Evolutionary conservation across 2,888 invertebrate genomes (phyloP).

Genomic region (Darwinula stevensoni): DNA sequence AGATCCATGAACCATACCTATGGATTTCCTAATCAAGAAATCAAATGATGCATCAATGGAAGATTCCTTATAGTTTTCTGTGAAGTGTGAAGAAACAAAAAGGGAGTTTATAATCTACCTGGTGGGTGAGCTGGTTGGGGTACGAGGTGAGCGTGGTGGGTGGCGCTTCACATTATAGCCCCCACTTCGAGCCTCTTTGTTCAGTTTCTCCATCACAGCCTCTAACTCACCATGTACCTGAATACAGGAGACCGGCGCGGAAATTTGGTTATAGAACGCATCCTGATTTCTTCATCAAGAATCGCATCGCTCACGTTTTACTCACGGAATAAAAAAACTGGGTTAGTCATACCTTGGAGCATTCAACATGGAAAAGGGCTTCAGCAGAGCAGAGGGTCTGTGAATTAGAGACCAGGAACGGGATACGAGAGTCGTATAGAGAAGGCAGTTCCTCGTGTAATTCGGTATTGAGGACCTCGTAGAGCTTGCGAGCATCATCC

Average conservation of each 20-base stretch:
- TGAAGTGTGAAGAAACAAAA: too few species aligned
- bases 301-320: too few species aligned
- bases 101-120: too few species aligned
- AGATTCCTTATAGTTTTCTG: too few species aligned
- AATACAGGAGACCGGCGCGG: too few species aligned
- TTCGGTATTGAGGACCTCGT: slow-evolving; percentile 82
- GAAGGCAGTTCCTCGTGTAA: slow-evolving; percentile 84
- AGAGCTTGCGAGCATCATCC: slow-evolving; percentile 77
- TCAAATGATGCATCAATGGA: too few species aligned
- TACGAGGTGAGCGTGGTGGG: not conserved
- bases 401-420: slow-evolving; percentile 77
- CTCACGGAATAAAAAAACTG: too few species aligned
- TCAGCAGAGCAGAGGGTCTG: slow-evolving; percentile 79
- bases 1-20: too few species aligned
- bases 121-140: not conserved
- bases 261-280: too few species aligned
- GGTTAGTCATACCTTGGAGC: slow-evolving; percentile 65
- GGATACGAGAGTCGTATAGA: slow-evolving; percentile 68
- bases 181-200: not conserved
- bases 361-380: slow-evolving; percentile 74
- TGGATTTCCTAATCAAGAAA: too few species aligned
- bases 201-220: not conserved
- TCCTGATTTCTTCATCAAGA: too few species aligned
- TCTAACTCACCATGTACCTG: slow-evolving; percentile 1
- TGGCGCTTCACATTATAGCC: not conserved